Evolutionary conservation across 2,113 vertebrate genomes (phyloP).

Genomic region (Perca fluviatilis): DNA sequence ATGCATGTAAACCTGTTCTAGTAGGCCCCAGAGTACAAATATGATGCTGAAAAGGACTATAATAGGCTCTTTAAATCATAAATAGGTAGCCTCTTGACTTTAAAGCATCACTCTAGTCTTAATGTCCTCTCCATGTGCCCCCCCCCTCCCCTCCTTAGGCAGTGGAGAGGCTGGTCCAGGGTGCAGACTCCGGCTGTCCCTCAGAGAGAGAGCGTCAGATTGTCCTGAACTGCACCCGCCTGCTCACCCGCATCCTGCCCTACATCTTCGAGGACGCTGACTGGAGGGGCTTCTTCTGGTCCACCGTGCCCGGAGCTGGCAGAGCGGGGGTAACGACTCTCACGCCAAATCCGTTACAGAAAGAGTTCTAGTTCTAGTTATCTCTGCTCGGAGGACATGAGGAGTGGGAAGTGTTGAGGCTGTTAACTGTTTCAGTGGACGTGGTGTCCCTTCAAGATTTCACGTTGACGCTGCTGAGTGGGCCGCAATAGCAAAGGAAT

Average conservation of each 20-base stretch:
- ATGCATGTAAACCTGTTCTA: no score
- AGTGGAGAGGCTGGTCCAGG: conserved; percentile 94
- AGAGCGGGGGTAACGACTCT: conserved; percentile 85
- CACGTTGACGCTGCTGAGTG: not conserved
- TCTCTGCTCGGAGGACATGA: not conserved
- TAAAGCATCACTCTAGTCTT: not conserved
- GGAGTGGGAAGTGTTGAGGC: not conserved
- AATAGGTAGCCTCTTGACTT: no score
- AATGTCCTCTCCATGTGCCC: not conserved
- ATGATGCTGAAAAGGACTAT: no score
- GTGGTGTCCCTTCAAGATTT: not conserved
- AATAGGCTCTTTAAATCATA: no score
- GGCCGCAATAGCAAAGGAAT: not conserved
- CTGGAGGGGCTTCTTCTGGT: conserved; percentile 99
- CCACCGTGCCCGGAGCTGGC: conserved; percentile 93
- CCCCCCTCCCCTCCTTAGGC: conserved; percentile 81
- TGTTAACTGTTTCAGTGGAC: not conserved
- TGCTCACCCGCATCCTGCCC: conserved; percentile 95
- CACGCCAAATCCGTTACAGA: not conserved
- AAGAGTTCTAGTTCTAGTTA: not conserved
- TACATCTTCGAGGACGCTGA: conserved; percentile 98
- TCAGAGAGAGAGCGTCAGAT: conserved; percentile 91
- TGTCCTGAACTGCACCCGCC: conserved; percentile 91
- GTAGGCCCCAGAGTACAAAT: no score
- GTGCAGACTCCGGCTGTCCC: conserved; percentile 89